phyloP scores from a whole-genome alignment of 2,797 vertebrate species.

The Ptychobarbus kaznakovi region DNA sequence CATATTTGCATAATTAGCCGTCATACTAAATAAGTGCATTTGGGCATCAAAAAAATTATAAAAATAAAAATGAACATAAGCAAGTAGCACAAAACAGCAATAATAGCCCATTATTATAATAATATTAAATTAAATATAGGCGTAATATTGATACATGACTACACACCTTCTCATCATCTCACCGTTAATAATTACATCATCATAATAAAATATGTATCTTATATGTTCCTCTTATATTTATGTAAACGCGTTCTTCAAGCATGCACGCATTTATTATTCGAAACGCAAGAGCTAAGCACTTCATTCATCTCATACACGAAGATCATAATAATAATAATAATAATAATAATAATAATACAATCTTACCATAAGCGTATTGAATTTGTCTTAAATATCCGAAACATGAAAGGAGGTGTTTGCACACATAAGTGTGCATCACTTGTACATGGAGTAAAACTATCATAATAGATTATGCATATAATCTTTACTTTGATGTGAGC shows the following conservation, averaged over 20 bases:
- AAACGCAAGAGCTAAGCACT: neutral
- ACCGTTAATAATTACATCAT: constrained; percentile 67
- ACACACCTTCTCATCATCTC: constrained; percentile 67
- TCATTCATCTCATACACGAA: neutral
- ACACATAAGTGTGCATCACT: neutral
- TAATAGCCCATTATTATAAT: neutral
- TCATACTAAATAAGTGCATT: constrained; percentile 62
- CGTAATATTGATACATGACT: constrained; percentile 79
- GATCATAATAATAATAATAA: neutral
- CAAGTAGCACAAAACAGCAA: neutral
- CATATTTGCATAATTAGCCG: constrained; percentile 74
- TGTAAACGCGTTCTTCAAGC: neutral
- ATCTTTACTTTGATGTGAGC: neutral
- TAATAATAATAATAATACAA: neutral
- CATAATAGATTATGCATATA: neutral
- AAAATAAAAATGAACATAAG: constrained; percentile 32
- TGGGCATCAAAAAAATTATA: constrained; percentile 59
- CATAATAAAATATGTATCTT: constrained; percentile 76
- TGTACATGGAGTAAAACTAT: neutral
- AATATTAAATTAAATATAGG: no score
- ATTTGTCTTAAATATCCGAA: neutral
- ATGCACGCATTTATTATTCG: neutral
- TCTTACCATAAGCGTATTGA: neutral
- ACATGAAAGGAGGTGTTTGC: neutral
- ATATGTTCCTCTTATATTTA: constrained; percentile 56